Evolutionary conservation across 1,140 invertebrate genomes (phyloP), one percentile per base, ranked within the genome.

Genomic region (Vollenhovia emeryi): DNA sequence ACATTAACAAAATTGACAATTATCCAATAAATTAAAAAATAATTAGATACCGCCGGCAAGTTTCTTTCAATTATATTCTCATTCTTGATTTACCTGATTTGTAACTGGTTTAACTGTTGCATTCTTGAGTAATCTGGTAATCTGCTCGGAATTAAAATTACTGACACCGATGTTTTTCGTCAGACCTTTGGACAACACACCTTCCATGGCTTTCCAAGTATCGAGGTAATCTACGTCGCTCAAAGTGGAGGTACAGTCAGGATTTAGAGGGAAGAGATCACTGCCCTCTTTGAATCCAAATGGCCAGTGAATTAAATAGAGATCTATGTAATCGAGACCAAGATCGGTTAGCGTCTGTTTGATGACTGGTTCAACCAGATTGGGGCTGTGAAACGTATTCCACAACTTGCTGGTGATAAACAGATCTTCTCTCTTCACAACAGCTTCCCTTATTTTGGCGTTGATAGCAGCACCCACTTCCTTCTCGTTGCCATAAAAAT

Each of bases 71-170:
- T 36, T 43, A 27, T 43, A 27, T 40, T 55, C 15, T 6, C 4
- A 18, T 21, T n/a, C 2, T 43, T 82, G 3, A 82, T 80, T 55
- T 88, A 98, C 96, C 95, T 99, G 98, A 92, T 98, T 97, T 3
- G 96, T 96, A 57, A 96, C 96, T n/a, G 98, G 98, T 93, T 97
- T 97, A 33, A 98, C 96, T 27, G 94, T 96, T 15, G 95, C 96
- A 69, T 94, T 95, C 43, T 96, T 94, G 0, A 98, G 73, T 45
- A 99, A 71, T 79, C 97, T 95, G 9, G 96, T 93, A 45, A 99
- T 95, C 93, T 99, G 98, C 86, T 97, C 94, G 52, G 96, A 96
- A 92, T 98, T 98, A 91, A 99, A 99, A 92, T 99, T 99, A 8
- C 98, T 98, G 0, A 99, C 92, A 6, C 98, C 98, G 87, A 99